Percentiles rank a stretch among this genome's conserved stretches.
These are phyloP conservation scores for Cercopithecus hamlyni DNA, from an alignment of 2,797 vertebrate genomes.

Conservation along the genomic window DNA sequence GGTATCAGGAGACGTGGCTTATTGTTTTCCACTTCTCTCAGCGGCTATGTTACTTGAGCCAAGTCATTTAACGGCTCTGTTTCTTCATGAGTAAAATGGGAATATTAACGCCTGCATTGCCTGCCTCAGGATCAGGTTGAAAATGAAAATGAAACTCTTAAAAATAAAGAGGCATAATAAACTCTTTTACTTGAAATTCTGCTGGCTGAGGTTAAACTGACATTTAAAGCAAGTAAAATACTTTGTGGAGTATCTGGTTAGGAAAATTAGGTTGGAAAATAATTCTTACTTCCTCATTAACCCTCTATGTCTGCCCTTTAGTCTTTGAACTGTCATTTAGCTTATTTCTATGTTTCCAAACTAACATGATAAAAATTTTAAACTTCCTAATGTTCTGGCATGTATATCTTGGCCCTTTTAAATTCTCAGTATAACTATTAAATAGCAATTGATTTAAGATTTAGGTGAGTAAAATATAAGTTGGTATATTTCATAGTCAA, in stretches of 20 bases:
- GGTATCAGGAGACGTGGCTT: background rate
- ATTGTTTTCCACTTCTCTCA: slow-evolving; percentile 45
- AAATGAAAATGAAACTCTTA: slow-evolving; percentile 45
- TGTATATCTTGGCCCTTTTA: background rate
- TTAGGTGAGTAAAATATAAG: background rate
- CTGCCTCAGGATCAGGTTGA: background rate
- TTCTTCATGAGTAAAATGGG: slow-evolving; percentile 26
- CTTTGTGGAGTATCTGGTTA: background rate
- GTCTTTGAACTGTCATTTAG: background rate
- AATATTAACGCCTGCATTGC: background rate
- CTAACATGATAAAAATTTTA: background rate
- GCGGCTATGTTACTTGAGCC: slow-evolving; percentile 3
- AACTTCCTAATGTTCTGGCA: background rate
- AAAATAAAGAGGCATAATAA: slow-evolving; percentile 46
- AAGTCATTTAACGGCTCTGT: slow-evolving; percentile 1
- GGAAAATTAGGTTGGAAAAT: slow-evolving; percentile 36
- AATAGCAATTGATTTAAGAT: background rate
- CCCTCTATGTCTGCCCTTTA: background rate
- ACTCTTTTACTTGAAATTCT: slow-evolving; percentile 39
- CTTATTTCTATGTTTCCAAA: slow-evolving; percentile 30
- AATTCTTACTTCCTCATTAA: slow-evolving; percentile 37
- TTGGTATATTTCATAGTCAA: slow-evolving; percentile 7
- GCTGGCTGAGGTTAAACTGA: background rate
- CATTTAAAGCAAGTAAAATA: slow-evolving; percentile 29
- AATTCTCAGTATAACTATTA: background rate